Evolutionary conservation across 2,888 invertebrate genomes (phyloP), one percentile per base, ranked within the genome.

Genomic region (Tortricodes alternella): DNA sequence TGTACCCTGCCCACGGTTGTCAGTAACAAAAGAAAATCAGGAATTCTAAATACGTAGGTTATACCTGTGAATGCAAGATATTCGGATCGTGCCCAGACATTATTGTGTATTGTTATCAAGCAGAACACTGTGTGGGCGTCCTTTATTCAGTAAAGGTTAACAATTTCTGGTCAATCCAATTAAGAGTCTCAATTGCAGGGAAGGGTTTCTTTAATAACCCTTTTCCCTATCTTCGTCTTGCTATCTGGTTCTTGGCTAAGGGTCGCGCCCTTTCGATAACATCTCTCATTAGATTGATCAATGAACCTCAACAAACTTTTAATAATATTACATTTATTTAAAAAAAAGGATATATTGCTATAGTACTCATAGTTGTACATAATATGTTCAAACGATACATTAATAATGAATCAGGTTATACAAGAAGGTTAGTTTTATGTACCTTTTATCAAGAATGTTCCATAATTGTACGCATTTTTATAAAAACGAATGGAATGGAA

Each of bases 271-370:
- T 29, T 44, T 50, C 29, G 50, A 56, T 50, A 56, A 38, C 44
- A 56, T 44, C 37, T 50, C 29, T 56, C 49, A 56, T 56, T 56
- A 56, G 43, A 50, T 56, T 38, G 29, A 56, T 44, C 44, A 23
- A 56, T 38, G 32, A 37, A 56, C 21, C 21, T 4, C 21, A 4
- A 21, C 3, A 21, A 21, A 21, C 21, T 9, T 29, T 11, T 11
- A 3, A 1, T 9, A 9, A n/a, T 2, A n/a, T 9, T 0, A 4
- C 9, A 0, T 27, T 27, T n/a, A 27, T 1, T 9, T 9, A 1
- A 1, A 27, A 27, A n/a, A 11, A 27, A 3, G n/a, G 5, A 5
- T 29, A 5, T 5, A n/a, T n/a, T n/a, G n/a, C n/a, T n/a, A n/a
- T n/a, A n/a, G n/a, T n/a, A n/a, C n/a, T n/a, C n/a, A n/a, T n/a